Conservation (phyloP, 92 coral and sea anemone genomes). For the Actinernus sp. region DNA sequence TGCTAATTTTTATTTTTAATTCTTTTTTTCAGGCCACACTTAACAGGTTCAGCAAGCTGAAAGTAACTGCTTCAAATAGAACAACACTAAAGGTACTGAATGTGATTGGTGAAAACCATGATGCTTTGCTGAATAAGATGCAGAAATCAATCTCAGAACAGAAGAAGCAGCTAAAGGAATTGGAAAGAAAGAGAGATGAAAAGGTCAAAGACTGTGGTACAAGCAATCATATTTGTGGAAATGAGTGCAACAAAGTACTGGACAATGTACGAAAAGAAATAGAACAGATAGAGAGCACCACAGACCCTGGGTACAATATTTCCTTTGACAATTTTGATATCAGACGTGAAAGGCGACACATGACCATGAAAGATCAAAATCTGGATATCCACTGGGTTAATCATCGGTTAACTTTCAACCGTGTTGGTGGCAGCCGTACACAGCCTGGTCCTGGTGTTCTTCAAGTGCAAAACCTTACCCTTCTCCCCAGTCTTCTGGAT, state of each 20-base stretch:
- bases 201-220: neutral
- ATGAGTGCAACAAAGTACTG: neutral
- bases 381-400: no score
- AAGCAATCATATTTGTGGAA: constrained; percentile 2
- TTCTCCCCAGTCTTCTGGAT: constrained; percentile 37
- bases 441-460: no score
- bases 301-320: constrained; percentile 6
- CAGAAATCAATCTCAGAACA: neutral
- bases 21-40: constrained; percentile 5
- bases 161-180: neutral
- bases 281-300: neutral
- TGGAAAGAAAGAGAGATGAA: constrained; percentile 1
- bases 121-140: neutral
- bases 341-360: constrained; percentile 6
- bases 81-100: neutral
- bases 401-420: no score
- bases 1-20: no score
- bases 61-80: neutral
- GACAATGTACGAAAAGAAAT: neutral
- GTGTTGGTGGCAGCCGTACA: no score
- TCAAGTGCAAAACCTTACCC: no score
- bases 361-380: neutral
- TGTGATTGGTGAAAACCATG: neutral
- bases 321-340: no score
- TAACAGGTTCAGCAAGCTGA: constrained; percentile 7